Evolutionary conservation across 2,888 invertebrate species (phyloP).

Genomic region (Loripinus fragilis): DNA sequence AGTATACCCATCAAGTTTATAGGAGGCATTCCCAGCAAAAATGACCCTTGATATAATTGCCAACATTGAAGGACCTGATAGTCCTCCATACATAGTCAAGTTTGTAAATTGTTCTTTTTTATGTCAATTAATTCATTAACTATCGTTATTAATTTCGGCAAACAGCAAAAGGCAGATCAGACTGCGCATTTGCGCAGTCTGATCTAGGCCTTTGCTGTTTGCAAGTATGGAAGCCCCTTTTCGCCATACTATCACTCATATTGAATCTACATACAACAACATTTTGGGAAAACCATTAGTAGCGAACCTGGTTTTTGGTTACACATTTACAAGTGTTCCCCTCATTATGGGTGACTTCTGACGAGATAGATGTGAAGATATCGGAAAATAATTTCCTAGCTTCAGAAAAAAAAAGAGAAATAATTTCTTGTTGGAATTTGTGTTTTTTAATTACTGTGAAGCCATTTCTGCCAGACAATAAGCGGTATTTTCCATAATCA

Average conservation of each 20-base stretch:
- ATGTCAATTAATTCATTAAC: too few relatives aligned
- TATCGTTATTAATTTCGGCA: too few relatives aligned
- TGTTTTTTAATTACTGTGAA: constrained; percentile 30
- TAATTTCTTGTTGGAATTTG: constrained; percentile 42
- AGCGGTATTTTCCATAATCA: background rate
- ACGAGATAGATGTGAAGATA: constrained; percentile 54
- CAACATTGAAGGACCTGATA: too few relatives aligned
- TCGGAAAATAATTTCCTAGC: constrained; percentile 24
- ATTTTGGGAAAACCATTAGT: constrained; percentile 12
- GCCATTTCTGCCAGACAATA: constrained; percentile 2
- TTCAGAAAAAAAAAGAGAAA: constrained; percentile 34
- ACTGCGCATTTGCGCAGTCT: too few relatives aligned
- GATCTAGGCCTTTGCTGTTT: too few relatives aligned
- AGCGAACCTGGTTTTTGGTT: constrained; percentile 14
- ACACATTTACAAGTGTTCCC: constrained; percentile 11
- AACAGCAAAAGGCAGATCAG: too few relatives aligned
- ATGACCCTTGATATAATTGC: too few relatives aligned
- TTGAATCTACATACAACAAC: constrained; percentile 3
- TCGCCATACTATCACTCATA: too few relatives aligned
- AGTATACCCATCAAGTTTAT: constrained; percentile 16
- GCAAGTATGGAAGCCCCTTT: too few relatives aligned
- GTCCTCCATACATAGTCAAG: too few relatives aligned
- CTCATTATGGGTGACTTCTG: constrained; percentile 54
- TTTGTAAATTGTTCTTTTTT: too few relatives aligned
- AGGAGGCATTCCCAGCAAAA: too few relatives aligned